Evolutionary conservation across 2,113 vertebrate genomes (phyloP).

Genomic region (Eptesicus fuscus): DNA sequence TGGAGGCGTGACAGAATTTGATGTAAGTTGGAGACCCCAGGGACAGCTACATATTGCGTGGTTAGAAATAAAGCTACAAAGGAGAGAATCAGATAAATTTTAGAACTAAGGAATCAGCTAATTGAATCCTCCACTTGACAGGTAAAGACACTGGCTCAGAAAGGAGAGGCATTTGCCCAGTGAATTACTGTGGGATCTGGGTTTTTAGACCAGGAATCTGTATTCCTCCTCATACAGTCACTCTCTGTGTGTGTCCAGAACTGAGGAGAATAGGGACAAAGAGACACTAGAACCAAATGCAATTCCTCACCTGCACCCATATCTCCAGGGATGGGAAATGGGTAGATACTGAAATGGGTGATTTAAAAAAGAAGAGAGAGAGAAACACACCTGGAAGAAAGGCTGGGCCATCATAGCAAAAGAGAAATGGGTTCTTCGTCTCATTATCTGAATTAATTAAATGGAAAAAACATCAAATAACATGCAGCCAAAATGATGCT

Average conservation of each 20-base stretch:
- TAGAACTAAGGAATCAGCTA: conserved; percentile 35
- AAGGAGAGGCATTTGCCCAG: background rate
- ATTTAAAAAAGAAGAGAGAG: background rate
- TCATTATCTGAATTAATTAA: conserved; percentile 44
- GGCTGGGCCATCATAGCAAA: background rate
- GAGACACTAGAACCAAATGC: background rate
- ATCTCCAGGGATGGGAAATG: background rate
- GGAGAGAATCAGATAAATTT: conserved; percentile 23
- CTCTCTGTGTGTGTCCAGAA: background rate
- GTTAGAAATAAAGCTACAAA: conserved; percentile 52
- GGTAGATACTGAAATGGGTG: background rate
- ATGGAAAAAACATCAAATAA: conserved; percentile 29
- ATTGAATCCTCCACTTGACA: conserved; percentile 33
- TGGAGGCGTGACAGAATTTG: conserved; percentile 58
- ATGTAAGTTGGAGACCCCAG: conserved; percentile 37
- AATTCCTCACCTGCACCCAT: background rate
- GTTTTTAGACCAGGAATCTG: background rate
- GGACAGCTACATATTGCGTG: conserved; percentile 4
- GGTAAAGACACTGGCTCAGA: conserved; percentile 30
- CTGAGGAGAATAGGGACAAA: background rate
- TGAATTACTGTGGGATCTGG: background rate
- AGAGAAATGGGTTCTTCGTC: background rate
- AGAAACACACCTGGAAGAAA: background rate
- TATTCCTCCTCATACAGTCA: background rate
- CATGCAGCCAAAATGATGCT: background rate